phyloP scores from a whole-genome alignment of 2,888 invertebrate species.

The Yponomeuta sedellus region DNA sequence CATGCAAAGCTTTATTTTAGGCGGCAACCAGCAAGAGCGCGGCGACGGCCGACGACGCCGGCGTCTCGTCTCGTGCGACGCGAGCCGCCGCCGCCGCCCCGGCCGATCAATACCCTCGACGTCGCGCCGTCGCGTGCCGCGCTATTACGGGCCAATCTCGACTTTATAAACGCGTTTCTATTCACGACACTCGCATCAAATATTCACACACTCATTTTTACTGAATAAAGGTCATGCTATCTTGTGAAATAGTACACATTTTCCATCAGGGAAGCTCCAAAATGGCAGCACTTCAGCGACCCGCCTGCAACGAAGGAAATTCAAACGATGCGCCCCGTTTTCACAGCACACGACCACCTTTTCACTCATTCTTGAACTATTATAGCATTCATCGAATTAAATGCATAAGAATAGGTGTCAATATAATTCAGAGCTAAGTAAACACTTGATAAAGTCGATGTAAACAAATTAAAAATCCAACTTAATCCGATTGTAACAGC shows the following conservation, averaged over 20 bases:
- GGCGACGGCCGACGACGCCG: slow-evolving; percentile 64
- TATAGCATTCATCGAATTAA: background rate
- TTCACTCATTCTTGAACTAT: background rate
- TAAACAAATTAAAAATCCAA: slow-evolving; percentile 27
- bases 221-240: slow-evolving; percentile 46
- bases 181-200: slow-evolving; percentile 68
- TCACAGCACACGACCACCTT: background rate
- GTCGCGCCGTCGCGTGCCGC: slow-evolving; percentile 61
- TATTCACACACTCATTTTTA: slow-evolving; percentile 69
- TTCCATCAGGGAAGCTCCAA: slow-evolving; percentile 13
- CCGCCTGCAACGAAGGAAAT: background rate
- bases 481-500: background rate
- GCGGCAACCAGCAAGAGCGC: slow-evolving; percentile 41
- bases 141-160: slow-evolving; percentile 52
- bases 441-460: slow-evolving; percentile 10
- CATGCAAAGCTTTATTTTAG: slow-evolving; percentile 67
- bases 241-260: slow-evolving; percentile 21
- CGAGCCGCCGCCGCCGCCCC: slow-evolving; percentile 48
- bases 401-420: background rate
- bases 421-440: background rate
- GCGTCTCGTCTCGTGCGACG: slow-evolving; percentile 71
- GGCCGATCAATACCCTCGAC: slow-evolving; percentile 72
- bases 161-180: slow-evolving; percentile 56
- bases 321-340: background rate
- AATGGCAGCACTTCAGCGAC: background rate